Evolutionary conservation across 2,888 invertebrate species (phyloP).

Genomic region (Miltochrista miniata): DNA sequence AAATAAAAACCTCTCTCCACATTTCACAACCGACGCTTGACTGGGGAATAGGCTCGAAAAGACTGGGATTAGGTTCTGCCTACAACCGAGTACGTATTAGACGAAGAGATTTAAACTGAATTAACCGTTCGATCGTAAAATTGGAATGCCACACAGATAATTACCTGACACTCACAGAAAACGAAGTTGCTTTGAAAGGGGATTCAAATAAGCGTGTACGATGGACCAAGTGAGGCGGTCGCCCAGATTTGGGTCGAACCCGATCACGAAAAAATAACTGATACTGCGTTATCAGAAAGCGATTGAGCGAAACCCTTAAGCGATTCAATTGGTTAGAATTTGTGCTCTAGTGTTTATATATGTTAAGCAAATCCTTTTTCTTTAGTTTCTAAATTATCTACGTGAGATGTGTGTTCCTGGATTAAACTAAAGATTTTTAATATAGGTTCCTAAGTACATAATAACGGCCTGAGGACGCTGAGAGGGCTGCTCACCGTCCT

Average conservation of each 20-base stretch:
- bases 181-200: conserved; percentile 78
- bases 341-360: conserved; percentile 44
- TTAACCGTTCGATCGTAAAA: conserved; percentile 84
- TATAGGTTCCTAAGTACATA: no score
- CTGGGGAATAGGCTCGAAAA: conserved; percentile 62
- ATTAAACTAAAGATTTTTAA: no score
- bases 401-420: no score
- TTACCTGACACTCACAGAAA: conserved; percentile 84
- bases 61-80: conserved; percentile 77
- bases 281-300: conserved; percentile 60
- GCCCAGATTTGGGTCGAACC: conserved; percentile 49
- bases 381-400: neutral
- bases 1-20: conserved; percentile 52
- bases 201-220: conserved; percentile 80
- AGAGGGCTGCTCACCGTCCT: no score
- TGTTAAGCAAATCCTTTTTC: conserved; percentile 17
- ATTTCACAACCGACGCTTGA: conserved; percentile 37
- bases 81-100: conserved; percentile 74
- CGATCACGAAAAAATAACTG: conserved; percentile 69
- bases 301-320: conserved; percentile 62
- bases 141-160: conserved; percentile 84
- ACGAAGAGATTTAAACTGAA: conserved; percentile 83
- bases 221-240: conserved; percentile 67
- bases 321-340: conserved; percentile 55
- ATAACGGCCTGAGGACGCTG: no score